Evolutionary conservation across 1,140 invertebrate genomes (phyloP), one percentile per base, ranked within the genome.

Genomic region (Meloidogyne hapla): DNA sequence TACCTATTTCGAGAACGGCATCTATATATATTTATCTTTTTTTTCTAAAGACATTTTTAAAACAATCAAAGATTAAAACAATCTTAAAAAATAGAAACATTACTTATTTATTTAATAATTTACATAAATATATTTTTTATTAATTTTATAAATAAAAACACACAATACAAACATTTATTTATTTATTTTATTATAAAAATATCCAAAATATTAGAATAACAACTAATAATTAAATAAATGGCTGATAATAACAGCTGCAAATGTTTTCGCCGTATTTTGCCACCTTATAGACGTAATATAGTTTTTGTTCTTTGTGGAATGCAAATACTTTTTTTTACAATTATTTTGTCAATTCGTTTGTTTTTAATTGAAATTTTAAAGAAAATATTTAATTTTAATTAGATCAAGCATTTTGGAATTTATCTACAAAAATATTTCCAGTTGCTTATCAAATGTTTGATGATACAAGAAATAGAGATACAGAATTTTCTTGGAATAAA

Each of bases 381-480:
- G 15, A 45, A 45, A 40, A 38, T 8, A 42, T 21, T 45, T 5
- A 12, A 26, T 68, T 45, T 15, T 12, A 61, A 48, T 23, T 71
- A 79, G 77, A 79, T 26, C 77, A 79, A 64, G 81, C 69, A 38
- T 79, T 79, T 42, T 79, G 77, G 77, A 13, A 40, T 33, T 67
- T 79, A 21, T 79, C 77, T n/a, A 80, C 77, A 6, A 23, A 25
- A 56, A 79, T 79, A 48, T 80, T 79, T 23, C 77, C 77, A 13
- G 76, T 25, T 15, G 77, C 77, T 23, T 79, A 40, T 69, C 62
- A 79, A 65, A 79, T 79, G 79, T 79, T 79, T 45, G 76, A 79
- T 33, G 77, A 79, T 65, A 79, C 77, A 40, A 74, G 64, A 12
- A 64, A 73, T 25, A 26, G 71, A 21, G 45, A 64, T 28, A 10